A percentile compares a stretch with the other conserved stretches of the same genome.
These are phyloP conservation scores for Latheticus oryzae DNA, from an alignment of 2,888 invertebrate species.

Conservation along the genomic window DNA sequence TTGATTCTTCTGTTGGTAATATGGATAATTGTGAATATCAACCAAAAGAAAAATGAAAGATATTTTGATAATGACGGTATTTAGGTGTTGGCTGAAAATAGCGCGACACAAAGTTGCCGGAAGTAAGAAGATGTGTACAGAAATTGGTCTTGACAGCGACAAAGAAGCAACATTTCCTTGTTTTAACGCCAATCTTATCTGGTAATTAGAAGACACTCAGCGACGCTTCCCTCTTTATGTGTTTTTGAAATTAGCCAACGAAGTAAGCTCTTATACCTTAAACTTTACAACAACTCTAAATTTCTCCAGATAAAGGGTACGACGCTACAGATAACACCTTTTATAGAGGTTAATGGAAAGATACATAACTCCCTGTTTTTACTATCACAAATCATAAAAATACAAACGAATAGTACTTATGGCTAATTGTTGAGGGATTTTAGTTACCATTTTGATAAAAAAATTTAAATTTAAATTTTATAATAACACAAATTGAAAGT, in stretches of 20 bases:
- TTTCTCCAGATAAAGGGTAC: slow-evolving; percentile 43
- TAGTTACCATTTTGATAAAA: too few species aligned
- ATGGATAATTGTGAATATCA: too few species aligned
- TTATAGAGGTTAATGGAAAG: slow-evolving; percentile 44
- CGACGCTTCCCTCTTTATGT: slow-evolving; percentile 54
- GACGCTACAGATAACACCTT: slow-evolving; percentile 43
- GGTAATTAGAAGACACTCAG: slow-evolving; percentile 58
- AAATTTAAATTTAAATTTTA: too few species aligned
- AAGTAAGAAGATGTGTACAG: slow-evolving; percentile 46
- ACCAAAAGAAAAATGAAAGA: too few species aligned
- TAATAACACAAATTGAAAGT: slow-evolving; percentile 2
- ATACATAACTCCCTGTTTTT: slow-evolving; percentile 34
- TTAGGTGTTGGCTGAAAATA: too few species aligned
- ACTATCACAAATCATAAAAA: slow-evolving; percentile 39
- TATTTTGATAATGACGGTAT: too few species aligned
- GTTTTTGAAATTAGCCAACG: slow-evolving; percentile 58
- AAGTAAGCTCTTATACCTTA: slow-evolving; percentile 50
- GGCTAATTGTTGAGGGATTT: slow-evolving; percentile 23
- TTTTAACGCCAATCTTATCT: slow-evolving; percentile 58
- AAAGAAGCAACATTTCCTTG: slow-evolving; percentile 53
- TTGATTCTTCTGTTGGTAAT: too few species aligned
- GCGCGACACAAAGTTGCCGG: slow-evolving; percentile 45
- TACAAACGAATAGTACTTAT: slow-evolving; percentile 14
- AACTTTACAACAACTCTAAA: slow-evolving; percentile 47
- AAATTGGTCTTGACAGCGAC: slow-evolving; percentile 47